A percentile compares a stretch with the other conserved stretches of the same genome.
phyloP scores from a whole-genome alignment of 2,888 invertebrate species.

The Agrilus cyanescens region DNA sequence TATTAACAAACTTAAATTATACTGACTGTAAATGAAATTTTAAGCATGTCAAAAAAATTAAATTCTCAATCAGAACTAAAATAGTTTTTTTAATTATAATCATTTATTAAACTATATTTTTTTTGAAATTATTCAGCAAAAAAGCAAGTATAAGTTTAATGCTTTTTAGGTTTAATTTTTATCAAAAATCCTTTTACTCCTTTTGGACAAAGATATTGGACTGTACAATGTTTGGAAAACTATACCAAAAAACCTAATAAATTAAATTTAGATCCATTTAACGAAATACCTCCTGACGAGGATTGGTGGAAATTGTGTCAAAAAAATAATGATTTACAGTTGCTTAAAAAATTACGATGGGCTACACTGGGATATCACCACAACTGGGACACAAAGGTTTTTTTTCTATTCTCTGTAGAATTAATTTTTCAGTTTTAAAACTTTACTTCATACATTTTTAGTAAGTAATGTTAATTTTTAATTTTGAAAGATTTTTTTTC shows the following conservation, averaged over 20 bases:
- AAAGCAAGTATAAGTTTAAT: not conserved
- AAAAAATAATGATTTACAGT: constrained; percentile 22
- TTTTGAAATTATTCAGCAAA: too few relatives aligned
- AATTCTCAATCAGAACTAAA: too few relatives aligned
- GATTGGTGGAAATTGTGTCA: constrained; percentile 56
- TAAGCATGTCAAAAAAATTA: too few relatives aligned
- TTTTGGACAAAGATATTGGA: constrained; percentile 74
- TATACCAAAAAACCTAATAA: constrained; percentile 65
- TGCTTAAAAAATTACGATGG: constrained; percentile 68
- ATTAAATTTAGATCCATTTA: constrained; percentile 51
- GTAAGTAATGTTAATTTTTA: too few relatives aligned
- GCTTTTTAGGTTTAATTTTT: constrained; percentile 54
- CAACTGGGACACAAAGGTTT: constrained; percentile 91
- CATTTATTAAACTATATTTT: too few relatives aligned
- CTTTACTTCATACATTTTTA: not conserved
- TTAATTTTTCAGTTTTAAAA: constrained; percentile 1
- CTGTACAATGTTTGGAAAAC: constrained; percentile 60
- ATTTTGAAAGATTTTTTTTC: too few relatives aligned
- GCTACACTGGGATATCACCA: constrained; percentile 95
- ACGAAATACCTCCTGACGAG: constrained; percentile 30
- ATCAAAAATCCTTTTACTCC: constrained; percentile 74
- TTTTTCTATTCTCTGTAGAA: constrained; percentile 19
- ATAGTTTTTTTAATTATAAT: too few relatives aligned
- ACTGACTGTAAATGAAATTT: too few relatives aligned
- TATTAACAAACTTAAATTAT: too few relatives aligned